Conservation (phyloP, 2,888 invertebrate species). For the Drepana falcataria region DNA sequence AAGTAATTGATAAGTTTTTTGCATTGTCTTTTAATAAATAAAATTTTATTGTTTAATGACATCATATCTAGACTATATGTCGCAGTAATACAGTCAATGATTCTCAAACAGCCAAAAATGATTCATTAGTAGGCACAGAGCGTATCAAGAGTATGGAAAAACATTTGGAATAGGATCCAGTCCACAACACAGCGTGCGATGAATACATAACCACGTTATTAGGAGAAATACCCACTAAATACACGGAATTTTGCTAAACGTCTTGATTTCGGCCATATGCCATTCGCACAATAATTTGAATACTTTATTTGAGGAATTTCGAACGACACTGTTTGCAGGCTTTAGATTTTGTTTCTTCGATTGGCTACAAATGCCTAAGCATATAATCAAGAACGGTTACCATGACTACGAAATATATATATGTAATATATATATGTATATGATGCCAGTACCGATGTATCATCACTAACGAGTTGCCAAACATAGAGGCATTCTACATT, state of each 20-base stretch:
- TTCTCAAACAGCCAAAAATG: slow-evolving; percentile 23
- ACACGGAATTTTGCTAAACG: not conserved
- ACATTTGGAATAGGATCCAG: slow-evolving; percentile 14
- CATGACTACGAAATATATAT: too few species aligned
- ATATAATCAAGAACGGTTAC: too few species aligned
- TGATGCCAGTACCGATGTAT: too few species aligned
- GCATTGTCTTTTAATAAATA: too few species aligned
- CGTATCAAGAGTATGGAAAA: slow-evolving; percentile 11
- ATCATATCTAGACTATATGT: slow-evolving; percentile 9
- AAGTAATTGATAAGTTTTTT: too few species aligned
- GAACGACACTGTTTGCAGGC: too few species aligned
- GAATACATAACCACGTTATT: slow-evolving; percentile 15
- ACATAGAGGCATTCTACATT: too few species aligned
- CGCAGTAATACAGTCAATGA: slow-evolving; percentile 10
- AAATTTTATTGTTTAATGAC: not conserved
- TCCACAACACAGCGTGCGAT: slow-evolving; percentile 18
- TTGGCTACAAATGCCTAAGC: too few species aligned
- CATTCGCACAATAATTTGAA: not conserved
- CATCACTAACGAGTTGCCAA: too few species aligned
- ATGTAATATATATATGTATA: too few species aligned
- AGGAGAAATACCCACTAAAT: slow-evolving; percentile 1
- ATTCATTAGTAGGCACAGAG: slow-evolving; percentile 9
- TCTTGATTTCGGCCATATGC: not conserved
- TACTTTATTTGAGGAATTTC: not conserved
- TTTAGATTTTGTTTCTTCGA: too few species aligned